Evolutionary conservation across 2,113 vertebrate genomes (phyloP).

Genomic region (Rhinoderma darwinii): DNA sequence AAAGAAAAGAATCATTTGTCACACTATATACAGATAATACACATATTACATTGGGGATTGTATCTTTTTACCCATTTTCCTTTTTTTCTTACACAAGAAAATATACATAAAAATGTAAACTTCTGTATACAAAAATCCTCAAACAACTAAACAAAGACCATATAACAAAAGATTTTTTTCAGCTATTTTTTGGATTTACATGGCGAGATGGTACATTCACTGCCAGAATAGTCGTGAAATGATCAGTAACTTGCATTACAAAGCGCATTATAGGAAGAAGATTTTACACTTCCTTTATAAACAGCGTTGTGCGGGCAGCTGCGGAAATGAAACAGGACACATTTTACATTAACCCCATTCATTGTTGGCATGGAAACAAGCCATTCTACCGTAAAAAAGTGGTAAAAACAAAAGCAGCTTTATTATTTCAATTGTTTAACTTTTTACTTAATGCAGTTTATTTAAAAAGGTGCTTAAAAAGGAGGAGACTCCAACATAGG

Average conservation of each 20-base stretch:
- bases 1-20: conserved; percentile 97
- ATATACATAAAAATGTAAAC: conserved; percentile 99
- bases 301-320: conserved; percentile 57
- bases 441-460: neutral
- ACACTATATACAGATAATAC: conserved; percentile 99
- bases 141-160: conserved; percentile 99
- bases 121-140: conserved; percentile 99
- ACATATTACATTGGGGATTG: conserved; percentile 91
- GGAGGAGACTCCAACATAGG: neutral
- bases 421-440: neutral
- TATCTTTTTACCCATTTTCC: conserved; percentile 47
- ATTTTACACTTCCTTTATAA: conserved; percentile 28
- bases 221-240: conserved; percentile 86
- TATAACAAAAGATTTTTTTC: conserved; percentile 96
- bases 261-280: conserved; percentile 15
- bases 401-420: neutral
- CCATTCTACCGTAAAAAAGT: neutral
- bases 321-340: neutral
- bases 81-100: conserved; percentile 97
- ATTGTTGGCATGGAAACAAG: neutral
- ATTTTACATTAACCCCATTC: conserved; percentile 35
- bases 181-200: conserved; percentile 67
- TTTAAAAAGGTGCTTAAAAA: neutral
- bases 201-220: conserved; percentile 99
- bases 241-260: conserved; percentile 74